phyloP scores from a whole-genome alignment of 2,888 invertebrate genomes.

The Spodoptera littoralis region DNA sequence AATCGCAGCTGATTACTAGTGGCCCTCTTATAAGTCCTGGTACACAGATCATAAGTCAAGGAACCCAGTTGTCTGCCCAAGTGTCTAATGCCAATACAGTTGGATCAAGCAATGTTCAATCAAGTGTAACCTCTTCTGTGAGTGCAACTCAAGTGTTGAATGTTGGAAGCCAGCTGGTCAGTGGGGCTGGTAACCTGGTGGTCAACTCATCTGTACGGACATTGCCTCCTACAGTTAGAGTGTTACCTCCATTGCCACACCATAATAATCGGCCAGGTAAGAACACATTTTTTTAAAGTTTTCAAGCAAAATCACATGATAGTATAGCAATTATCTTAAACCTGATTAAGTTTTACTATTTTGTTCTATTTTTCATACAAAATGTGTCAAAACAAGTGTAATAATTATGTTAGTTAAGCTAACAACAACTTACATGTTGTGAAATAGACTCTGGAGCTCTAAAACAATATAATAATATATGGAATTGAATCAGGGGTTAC shows the following conservation, averaged over 20 bases:
- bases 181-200: constrained; percentile 75
- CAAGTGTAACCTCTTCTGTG: constrained; percentile 70
- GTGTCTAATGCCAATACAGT: constrained; percentile 71
- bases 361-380: too few relatives aligned
- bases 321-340: too few relatives aligned
- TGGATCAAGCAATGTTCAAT: constrained; percentile 65
- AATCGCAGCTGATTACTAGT: constrained; percentile 77
- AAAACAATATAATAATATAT: too few relatives aligned
- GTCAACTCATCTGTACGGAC: constrained; percentile 82
- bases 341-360: too few relatives aligned
- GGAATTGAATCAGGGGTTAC: too few relatives aligned
- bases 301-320: too few relatives aligned
- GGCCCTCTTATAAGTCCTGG: constrained; percentile 79
- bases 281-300: background rate
- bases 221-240: constrained; percentile 80
- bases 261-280: constrained; percentile 82
- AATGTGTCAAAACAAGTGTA: too few relatives aligned
- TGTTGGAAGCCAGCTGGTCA: constrained; percentile 78
- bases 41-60: constrained; percentile 86
- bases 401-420: too few relatives aligned
- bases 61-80: constrained; percentile 79
- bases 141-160: constrained; percentile 78
- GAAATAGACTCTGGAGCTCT: too few relatives aligned
- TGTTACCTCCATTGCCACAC: constrained; percentile 80
- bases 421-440: too few relatives aligned